phyloP scores from a whole-genome alignment of 2,888 invertebrate genomes.

The Chalcosyrphus nemorum region DNA sequence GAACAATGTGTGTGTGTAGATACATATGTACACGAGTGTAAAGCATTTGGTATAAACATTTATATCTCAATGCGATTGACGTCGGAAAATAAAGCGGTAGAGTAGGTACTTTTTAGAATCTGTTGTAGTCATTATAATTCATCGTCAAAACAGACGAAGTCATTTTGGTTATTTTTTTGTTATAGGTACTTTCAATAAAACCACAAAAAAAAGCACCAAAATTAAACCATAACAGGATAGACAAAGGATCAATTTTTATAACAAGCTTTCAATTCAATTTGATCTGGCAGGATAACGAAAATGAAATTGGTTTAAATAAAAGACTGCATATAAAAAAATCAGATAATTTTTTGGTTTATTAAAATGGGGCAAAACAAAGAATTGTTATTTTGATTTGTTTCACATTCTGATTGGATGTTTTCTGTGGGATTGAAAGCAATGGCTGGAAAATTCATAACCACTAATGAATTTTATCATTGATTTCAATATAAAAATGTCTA shows the following conservation, averaged over 20 bases:
- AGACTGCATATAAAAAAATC: conserved; percentile 4
- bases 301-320: conserved; percentile 50
- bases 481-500: neutral
- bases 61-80: conserved; percentile 29
- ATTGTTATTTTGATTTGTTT: neutral
- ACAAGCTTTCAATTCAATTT: conserved; percentile 48
- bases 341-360: conserved; percentile 5
- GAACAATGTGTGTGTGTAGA: neutral
- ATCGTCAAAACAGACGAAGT: conserved; percentile 20
- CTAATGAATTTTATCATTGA: neutral
- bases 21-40: neutral
- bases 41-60: neutral
- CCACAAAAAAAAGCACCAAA: neutral
- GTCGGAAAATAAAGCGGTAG: conserved; percentile 20
- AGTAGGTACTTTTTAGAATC: conserved; percentile 5
- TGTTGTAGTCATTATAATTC: conserved; percentile 41
- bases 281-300: conserved; percentile 37
- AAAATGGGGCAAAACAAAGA: neutral
- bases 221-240: neutral
- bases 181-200: conserved; percentile 6
- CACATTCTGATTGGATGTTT: neutral
- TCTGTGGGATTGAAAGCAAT: neutral
- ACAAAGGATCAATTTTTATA: conserved; percentile 34
- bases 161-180: neutral
- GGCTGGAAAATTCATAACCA: neutral